A percentile compares a stretch with the other conserved stretches of the same genome.
Evolutionary conservation across 2,888 invertebrate species (phyloP).

Genomic region (Anthophora plumipes): DNA sequence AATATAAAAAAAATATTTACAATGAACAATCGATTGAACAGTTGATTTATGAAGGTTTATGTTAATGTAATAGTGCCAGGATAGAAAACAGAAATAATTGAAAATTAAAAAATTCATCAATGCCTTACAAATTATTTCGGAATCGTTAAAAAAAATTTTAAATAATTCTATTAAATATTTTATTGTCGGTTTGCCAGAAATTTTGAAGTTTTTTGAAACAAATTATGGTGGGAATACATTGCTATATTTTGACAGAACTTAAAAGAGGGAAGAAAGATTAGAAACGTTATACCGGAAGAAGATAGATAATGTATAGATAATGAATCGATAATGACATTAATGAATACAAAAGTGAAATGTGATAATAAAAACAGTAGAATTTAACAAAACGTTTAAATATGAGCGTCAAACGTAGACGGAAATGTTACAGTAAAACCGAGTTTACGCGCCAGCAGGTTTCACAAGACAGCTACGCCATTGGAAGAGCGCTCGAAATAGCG

Average conservation of each 20-base stretch:
- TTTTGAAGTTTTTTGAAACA: slow-evolving; percentile 4
- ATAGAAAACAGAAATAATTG: background rate
- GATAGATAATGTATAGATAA: slow-evolving; percentile 34
- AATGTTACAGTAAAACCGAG: slow-evolving; percentile 15
- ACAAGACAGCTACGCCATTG: slow-evolving; percentile 55
- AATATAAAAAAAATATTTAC: background rate
- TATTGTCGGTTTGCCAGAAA: slow-evolving; percentile 11
- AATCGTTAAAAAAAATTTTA: background rate
- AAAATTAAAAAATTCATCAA: background rate
- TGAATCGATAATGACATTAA: background rate
- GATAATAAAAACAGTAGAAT: slow-evolving; percentile 4
- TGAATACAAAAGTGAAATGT: background rate
- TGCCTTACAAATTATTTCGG: background rate
- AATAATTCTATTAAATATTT: background rate
- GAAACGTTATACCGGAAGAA: slow-evolving; percentile 32
- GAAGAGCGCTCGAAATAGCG: slow-evolving; percentile 59
- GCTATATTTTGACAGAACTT: slow-evolving; percentile 9
- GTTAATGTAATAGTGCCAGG: background rate
- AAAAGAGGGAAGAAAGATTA: slow-evolving; percentile 10
- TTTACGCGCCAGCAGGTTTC: slow-evolving; percentile 51
- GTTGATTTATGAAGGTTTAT: background rate
- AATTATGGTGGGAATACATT: slow-evolving; percentile 8
- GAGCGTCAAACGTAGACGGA: slow-evolving; percentile 11
- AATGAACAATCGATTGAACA: background rate
- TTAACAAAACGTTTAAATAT: background rate